A percentile compares a stretch with the other conserved stretches of the same genome.
phyloP scores from a whole-genome alignment of 2,888 invertebrate genomes.

The Drosophila monieri region DNA sequence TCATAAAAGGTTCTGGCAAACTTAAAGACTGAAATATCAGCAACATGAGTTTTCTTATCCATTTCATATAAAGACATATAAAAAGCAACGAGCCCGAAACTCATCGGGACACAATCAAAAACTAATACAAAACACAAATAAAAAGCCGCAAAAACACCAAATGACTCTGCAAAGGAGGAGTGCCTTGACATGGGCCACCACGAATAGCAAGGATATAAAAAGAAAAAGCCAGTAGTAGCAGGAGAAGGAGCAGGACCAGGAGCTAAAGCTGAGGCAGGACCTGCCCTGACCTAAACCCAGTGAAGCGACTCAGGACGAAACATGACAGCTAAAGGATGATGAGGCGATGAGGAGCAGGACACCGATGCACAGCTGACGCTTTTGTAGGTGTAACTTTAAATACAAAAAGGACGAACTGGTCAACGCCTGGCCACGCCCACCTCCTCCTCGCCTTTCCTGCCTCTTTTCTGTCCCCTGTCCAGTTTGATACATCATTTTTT shows the following conservation, averaged over 20 bases:
- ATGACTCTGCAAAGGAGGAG: conserved; percentile 1
- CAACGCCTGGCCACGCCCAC: conserved; percentile 9
- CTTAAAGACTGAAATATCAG: background rate
- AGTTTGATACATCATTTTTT: conserved; percentile 65
- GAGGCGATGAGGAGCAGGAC: conserved; percentile 23
- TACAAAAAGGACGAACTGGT: conserved; percentile 53
- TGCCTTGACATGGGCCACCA: conserved; percentile 15
- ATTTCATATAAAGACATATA: background rate
- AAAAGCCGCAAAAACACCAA: conserved; percentile 45
- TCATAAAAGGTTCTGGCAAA: background rate
- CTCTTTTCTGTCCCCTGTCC: conserved; percentile 26
- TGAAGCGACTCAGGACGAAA: conserved; percentile 39
- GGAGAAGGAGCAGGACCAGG: conserved; percentile 10
- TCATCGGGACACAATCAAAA: conserved; percentile 49
- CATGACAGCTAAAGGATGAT: conserved; percentile 42
- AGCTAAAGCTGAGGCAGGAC: background rate
- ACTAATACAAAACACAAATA: conserved; percentile 61
- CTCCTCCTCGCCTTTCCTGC: conserved; percentile 4
- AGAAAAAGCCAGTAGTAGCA: background rate
- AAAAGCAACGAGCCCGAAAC: conserved; percentile 8
- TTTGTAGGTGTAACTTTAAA: conserved; percentile 66
- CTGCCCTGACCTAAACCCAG: conserved; percentile 17
- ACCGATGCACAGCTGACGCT: conserved; percentile 48
- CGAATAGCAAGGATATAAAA: conserved; percentile 10
- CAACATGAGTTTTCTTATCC: background rate